Base-by-base conservation (phyloP, 2,797 vertebrate species). In the Liparis tanakae region DNA sequence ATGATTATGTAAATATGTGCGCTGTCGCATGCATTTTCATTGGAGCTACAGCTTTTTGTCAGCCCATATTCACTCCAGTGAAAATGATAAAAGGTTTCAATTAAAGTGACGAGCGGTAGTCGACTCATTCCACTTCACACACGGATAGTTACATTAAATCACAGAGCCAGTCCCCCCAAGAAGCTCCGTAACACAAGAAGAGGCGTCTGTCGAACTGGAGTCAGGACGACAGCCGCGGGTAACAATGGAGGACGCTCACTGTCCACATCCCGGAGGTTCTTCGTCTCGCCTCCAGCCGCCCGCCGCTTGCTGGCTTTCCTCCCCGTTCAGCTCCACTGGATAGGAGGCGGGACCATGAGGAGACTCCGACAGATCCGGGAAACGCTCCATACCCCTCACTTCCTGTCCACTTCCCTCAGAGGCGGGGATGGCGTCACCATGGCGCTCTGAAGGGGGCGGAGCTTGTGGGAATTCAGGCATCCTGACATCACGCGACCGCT, bases 171-270 rank as follows among this genome's bases (percentile, higher is more conserved):
- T 22, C 6, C 13, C 13, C 18, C 3, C 8, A 50, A n/a, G n/a
- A 51, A 51, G 10, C 48, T 10, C 10, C 25, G 9, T 33, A 0
- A 33, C 33, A 33, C 5, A 33, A 54, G 10, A 53, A 30, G 53
- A 30, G 6, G 15, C 2, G 48, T 50, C 48, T 50, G 48, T 20
- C 4, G 5, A 10, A 20, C n/a, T 20, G n/a, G 0, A 50, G 51
- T 25, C 20, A 25, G 22, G 13, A 22, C 48, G 13, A 20, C 2
- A n/a, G 7, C 46, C 20, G n/a, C 3, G 5, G 10, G n/a, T 22
- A 51, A 20, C 22, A 54, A 15, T 15, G 12, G 5, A 41, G 41
- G 18, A 54, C 33, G 84, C 92, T 92, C 80, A 95, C 95, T 80
- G 88, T 18, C 74, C 81, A 41, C 56, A 74, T 20, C 33, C 71